Percentiles rank a stretch among this genome's conserved stretches.
Evolutionary conservation across 2,888 invertebrate species (phyloP).

Genomic region (Drosophila phalerata): DNA sequence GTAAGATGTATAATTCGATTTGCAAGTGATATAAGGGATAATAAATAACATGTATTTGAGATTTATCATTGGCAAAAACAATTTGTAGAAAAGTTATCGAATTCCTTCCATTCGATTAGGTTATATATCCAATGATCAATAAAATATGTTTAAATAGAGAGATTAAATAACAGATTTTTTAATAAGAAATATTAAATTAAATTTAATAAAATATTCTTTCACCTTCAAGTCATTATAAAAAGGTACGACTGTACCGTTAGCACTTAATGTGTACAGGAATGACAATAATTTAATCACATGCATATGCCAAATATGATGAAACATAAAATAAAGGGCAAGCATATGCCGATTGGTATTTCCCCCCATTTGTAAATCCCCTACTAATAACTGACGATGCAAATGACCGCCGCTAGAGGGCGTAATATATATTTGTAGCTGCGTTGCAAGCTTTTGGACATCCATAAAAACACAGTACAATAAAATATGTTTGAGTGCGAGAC

Average conservation of each 20-base stretch:
- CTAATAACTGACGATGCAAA: slow-evolving; percentile 22
- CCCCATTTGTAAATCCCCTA: neutral
- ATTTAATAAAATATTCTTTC: neutral
- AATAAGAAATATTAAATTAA: too few relatives aligned
- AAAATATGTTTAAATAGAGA: neutral
- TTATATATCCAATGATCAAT: neutral
- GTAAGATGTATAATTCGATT: slow-evolving; percentile 30
- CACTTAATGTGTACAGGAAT: neutral
- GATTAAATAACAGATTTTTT: too few relatives aligned
- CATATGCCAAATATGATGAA: neutral
- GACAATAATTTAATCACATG: neutral
- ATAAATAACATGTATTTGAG: neutral
- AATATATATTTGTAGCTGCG: slow-evolving; percentile 41
- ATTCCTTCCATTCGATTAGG: neutral
- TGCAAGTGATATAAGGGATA: slow-evolving; percentile 12
- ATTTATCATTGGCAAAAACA: neutral
- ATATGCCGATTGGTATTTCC: slow-evolving; percentile 1
- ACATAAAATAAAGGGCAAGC: neutral
- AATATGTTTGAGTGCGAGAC: slow-evolving; percentile 41
- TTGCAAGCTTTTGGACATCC: slow-evolving; percentile 54
- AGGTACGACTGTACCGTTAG: neutral
- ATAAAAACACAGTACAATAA: slow-evolving; percentile 61
- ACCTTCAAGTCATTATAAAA: neutral
- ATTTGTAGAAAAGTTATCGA: neutral
- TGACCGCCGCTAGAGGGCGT: slow-evolving; percentile 34